These are phyloP conservation scores for Brachyptera risi DNA, from an alignment of 2,888 invertebrate genomes.

Conservation along the genomic window DNA sequence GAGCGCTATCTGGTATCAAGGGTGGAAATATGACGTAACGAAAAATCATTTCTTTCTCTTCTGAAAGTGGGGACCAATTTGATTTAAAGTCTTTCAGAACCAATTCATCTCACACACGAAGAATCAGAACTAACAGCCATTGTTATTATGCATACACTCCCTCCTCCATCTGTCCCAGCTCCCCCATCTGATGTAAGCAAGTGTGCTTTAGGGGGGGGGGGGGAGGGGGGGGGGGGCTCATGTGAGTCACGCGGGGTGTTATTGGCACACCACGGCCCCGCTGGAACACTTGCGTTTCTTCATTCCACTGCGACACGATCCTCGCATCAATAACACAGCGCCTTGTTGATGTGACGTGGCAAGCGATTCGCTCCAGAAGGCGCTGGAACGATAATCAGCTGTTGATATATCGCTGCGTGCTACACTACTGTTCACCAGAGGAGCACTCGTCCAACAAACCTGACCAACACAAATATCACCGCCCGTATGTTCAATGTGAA, in stretches of 20 bases:
- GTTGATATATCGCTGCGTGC: too few relatives aligned
- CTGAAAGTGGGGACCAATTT: conserved; percentile 5
- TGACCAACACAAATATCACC: too few relatives aligned
- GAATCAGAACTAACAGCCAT: conserved; percentile 9
- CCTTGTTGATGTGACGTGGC: background rate
- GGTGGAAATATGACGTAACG: background rate
- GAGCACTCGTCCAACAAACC: too few relatives aligned
- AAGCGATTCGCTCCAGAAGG: background rate
- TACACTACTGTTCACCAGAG: too few relatives aligned
- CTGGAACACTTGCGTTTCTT: background rate
- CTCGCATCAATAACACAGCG: background rate
- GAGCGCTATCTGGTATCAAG: background rate
- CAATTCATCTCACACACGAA: conserved; percentile 13
- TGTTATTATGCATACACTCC: conserved; percentile 9
- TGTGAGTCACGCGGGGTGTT: too few relatives aligned
- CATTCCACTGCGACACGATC: background rate
- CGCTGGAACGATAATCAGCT: background rate
- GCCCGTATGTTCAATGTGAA: too few relatives aligned
- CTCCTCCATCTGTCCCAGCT: background rate
- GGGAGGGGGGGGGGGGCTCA: background rate
- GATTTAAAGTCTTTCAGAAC: background rate
- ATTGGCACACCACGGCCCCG: background rate
- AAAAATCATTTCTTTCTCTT: conserved; percentile 2
- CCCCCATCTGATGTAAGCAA: conserved; percentile 11
- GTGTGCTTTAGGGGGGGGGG: conserved; percentile 7